Evolutionary conservation across 2,888 invertebrate genomes (phyloP), one percentile per base, ranked within the genome.

Genomic region (Stenolophus ochropezus): DNA sequence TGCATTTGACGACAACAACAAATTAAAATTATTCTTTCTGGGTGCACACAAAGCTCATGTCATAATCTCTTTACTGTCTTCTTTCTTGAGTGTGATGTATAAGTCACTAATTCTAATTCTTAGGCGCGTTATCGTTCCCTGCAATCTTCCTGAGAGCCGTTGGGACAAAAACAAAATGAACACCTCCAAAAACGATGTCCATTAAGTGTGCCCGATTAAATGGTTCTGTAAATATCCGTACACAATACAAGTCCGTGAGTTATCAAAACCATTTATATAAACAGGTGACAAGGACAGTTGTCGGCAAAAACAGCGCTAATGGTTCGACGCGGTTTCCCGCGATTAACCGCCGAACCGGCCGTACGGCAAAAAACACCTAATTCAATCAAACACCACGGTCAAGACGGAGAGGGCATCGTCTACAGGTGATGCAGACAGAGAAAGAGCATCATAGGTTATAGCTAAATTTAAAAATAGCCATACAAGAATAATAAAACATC

Each of bases 251-350:
- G 61, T 14, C 2, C 14, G 23, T 11, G 56, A 3, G 61, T 61
- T 61, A 61, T 61, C 61, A 23, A 11, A 20, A 61, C 65, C 65
- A 69, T 69, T 69, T 33, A 69, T 69, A 33, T 33, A 69, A 73
- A 47, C 73, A 73, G 73, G 73, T 73, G 73, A 73, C 73, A 73
- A 73, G 23, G 73, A n/a, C 73, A 73, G 47, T 49, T 49, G 25
- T 25, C 25, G 14, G 47, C 73, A 73, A 73, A 73, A 73, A 73
- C 49, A 23, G 73, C 47, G 14, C 49, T 73, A 73, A 73, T 73
- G 73, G 73, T 51, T 51, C 14, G 49, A 23, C 2, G 49, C 47
- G 73, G 73, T 73, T 73, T 73, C n/a, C 73, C 49, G 47, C 73
- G 73, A 71, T 71, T 71, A 71, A 71, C 71, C 71, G 47, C 42